Evolutionary conservation across 2,888 invertebrate genomes (phyloP), one percentile per base, ranked within the genome.

Genomic region (Zygothrica quintamaculata): DNA sequence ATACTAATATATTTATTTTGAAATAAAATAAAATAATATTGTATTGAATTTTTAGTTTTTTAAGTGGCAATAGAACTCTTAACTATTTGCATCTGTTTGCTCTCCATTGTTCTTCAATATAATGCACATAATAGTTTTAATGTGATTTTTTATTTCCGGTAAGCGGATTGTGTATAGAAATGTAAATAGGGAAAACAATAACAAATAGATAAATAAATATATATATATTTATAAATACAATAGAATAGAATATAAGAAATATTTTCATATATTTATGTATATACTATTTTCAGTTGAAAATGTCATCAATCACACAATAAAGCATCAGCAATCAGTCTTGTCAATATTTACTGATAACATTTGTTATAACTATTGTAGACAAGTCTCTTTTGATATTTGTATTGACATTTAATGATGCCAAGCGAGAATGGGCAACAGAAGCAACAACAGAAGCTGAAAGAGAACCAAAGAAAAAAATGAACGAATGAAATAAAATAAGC

Each of bases 381-480:
- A n/a, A n/a, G n/a, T n/a, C n/a, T n/a, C n/a, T n/a, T n/a, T n/a
- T n/a, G n/a, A n/a, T n/a, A n/a, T n/a, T n/a, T n/a, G n/a, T n/a
- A n/a, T n/a, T n/a, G n/a, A n/a, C n/a, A n/a, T n/a, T n/a, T 78
- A 81, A 74, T 78, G 71, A 65, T 47, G 65, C 65, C 53, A 50
- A 76, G 52, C 53, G 53, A 31, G 47, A 56, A 56, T 34, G 34
- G 36, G 44, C 68, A 60, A 22, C 31, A 68, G 15, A 13, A 46
- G 56, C 31, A 34, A 40, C n/a, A 60, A 48, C 39, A 13, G 7
- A 51, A 47, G 37, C 5, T n/a, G n/a, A n/a, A 42, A 42, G n/a
- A 31, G 43, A 47, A 42, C 5, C n/a, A n/a, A n/a, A 42, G 37
- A n/a, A 31, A 43, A 25, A 51, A 52, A 55, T 53, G 33, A 31